phyloP scores from a whole-genome alignment of 1,140 invertebrate genomes.

The Eriocheir sinensis region DNA sequence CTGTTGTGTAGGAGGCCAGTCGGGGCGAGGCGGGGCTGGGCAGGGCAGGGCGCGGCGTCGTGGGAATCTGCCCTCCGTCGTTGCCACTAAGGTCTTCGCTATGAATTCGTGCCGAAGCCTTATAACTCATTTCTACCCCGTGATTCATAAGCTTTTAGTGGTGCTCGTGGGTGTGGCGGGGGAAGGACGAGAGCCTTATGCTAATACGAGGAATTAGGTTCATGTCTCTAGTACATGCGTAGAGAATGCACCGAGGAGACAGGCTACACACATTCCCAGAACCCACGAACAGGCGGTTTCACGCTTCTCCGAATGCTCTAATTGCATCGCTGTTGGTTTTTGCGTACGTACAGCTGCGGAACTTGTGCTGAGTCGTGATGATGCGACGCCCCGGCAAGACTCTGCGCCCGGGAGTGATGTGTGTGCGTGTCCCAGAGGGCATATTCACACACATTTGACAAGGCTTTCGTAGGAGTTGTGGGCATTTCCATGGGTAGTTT shows the following conservation, averaged over 20 bases:
- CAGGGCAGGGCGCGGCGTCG: no score
- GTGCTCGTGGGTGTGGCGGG: not conserved
- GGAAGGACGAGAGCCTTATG: not conserved
- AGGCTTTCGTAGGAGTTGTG: no score
- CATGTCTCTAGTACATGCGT: not conserved
- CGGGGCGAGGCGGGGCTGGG: no score
- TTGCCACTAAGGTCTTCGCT: no score
- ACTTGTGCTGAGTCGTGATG: not conserved
- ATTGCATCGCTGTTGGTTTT: not conserved
- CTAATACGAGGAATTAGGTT: not conserved
- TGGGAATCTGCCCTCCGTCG: no score
- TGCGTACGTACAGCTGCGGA: not conserved
- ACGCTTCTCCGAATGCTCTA: not conserved
- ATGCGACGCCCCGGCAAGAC: no score
- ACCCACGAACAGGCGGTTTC: not conserved
- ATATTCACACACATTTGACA: no score
- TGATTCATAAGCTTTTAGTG: not conserved
- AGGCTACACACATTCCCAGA: constrained; percentile 3
- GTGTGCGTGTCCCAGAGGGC: no score
- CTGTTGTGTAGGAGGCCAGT: not conserved
- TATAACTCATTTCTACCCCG: no score
- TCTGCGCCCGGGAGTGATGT: no score
- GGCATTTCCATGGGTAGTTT: no score
- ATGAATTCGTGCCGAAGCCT: not conserved
- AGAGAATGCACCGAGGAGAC: not conserved